Base-by-base conservation (phyloP, 1,140 invertebrate genomes). In the Babylonia areolata region DNA sequence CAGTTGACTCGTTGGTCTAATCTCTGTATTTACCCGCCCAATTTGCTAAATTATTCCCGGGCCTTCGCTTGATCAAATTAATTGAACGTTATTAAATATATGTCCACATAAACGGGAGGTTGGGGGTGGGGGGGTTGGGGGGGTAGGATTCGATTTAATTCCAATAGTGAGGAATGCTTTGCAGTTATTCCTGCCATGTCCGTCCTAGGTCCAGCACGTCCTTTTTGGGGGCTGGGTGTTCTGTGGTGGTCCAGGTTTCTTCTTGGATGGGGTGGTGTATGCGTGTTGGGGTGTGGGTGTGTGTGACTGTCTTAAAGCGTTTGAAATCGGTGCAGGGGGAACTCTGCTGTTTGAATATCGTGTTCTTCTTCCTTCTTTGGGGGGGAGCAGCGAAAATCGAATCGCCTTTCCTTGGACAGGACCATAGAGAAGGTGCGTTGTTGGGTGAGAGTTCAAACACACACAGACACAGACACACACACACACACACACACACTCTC, bases 1-100 rank as follows among this genome's bases (percentile, higher is more conserved):
- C 64, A 11, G 69, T 42, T 73, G 82, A 84, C 82, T 84, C 39
- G 64, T 3, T 23, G 23, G 37, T 73, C 82, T 84, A 84, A 84
- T 84, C 82, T 84, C 69, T 40, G 82, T 84, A 84, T 84, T 84
- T 84, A 84, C 82, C 40, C 82, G 82, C 82, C 82, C 82, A 84
- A 84, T 84, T 84, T 84, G 82, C 82, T 69, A 84, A 84, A 84
- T 84, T 84, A 75, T 84, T 75, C 82, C 82, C 39, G 37, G n/a
- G 64, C 64, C 82, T 33, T 46, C 82, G 82, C 82, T 46, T 84
- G 82, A 84, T 84, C 82, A 84, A 71, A 84, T 84, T 84, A 84
- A 84, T 84, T 84, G 82, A 84, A 84, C 82, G 82, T 84, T 84
- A 84, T 84, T 84, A 84, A 84, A 84, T 84, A 84, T 84, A 84